Percentiles rank a stretch among this genome's conserved stretches.
phyloP scores from a whole-genome alignment of 1,140 invertebrate genomes.

The Cepaea nemoralis region DNA sequence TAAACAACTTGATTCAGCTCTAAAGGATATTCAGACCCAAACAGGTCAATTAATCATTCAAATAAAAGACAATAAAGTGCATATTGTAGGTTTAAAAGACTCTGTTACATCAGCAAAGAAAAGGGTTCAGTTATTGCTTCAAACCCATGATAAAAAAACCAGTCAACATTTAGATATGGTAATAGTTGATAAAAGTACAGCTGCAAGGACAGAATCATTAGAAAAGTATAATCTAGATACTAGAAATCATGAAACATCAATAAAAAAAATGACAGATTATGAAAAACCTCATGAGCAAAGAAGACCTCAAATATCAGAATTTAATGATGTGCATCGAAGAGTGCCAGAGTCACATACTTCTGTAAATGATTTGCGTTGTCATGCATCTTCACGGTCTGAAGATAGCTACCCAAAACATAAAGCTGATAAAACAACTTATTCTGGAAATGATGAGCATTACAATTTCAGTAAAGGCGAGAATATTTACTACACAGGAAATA shows the following conservation, averaged over 20 bases:
- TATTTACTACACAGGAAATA: background rate
- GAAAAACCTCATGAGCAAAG: background rate
- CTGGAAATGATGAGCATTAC: background rate
- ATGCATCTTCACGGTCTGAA: background rate
- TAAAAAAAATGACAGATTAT: background rate
- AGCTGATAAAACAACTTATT: background rate
- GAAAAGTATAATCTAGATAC: no score
- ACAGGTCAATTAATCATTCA: background rate
- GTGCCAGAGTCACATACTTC: background rate
- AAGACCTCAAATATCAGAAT: background rate
- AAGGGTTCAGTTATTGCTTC: background rate
- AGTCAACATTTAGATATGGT: background rate
- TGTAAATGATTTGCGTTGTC: background rate
- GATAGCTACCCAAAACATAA: background rate
- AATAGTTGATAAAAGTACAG: no score
- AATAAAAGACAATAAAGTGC: background rate
- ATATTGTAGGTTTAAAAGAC: background rate
- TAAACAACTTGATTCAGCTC: background rate
- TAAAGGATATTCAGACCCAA: background rate
- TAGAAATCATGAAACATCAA: no score
- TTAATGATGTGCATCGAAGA: background rate
- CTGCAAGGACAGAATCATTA: no score
- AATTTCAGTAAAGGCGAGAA: background rate
- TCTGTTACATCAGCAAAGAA: background rate
- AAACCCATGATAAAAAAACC: background rate